Percentiles rank a stretch among this genome's conserved stretches.
Evolutionary conservation across 2,113 vertebrate genomes (phyloP).

Genomic region (Rhabdornis inornatus): DNA sequence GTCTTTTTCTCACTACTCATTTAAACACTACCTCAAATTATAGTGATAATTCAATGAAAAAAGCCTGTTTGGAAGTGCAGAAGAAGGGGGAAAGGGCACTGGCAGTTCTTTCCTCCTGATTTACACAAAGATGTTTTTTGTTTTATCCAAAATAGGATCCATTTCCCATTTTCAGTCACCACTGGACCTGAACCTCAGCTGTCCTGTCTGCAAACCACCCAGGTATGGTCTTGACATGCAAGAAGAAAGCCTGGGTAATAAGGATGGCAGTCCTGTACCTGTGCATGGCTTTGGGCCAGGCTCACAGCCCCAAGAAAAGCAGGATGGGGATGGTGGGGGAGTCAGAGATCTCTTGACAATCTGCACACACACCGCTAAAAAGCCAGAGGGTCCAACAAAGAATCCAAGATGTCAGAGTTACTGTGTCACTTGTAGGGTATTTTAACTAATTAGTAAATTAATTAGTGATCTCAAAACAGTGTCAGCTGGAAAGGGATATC

Average conservation of each 20-base stretch:
- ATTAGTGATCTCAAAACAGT: neutral
- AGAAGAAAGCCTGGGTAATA: neutral
- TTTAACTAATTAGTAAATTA: slow-evolving; percentile 42
- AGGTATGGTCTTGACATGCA: neutral
- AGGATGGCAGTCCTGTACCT: neutral
- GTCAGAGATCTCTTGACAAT: neutral
- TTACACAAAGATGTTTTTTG: neutral
- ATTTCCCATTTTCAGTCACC: neutral
- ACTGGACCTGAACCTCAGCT: neutral
- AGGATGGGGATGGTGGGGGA: neutral
- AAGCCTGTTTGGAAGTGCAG: neutral
- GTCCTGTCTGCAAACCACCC: neutral
- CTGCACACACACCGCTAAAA: neutral
- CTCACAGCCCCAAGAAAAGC: neutral
- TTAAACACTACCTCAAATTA: neutral
- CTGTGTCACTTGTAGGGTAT: neutral
- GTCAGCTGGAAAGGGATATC: neutral
- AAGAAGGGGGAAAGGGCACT: neutral
- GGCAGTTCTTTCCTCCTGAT: neutral
- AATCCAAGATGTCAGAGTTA: neutral
- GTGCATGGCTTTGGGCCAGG: neutral
- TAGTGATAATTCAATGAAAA: neutral
- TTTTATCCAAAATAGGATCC: neutral
- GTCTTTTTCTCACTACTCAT: neutral
- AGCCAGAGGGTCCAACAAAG: neutral